Evolutionary conservation across 2,888 invertebrate species (phyloP).

Genomic region (Cremastinae sp.): DNA sequence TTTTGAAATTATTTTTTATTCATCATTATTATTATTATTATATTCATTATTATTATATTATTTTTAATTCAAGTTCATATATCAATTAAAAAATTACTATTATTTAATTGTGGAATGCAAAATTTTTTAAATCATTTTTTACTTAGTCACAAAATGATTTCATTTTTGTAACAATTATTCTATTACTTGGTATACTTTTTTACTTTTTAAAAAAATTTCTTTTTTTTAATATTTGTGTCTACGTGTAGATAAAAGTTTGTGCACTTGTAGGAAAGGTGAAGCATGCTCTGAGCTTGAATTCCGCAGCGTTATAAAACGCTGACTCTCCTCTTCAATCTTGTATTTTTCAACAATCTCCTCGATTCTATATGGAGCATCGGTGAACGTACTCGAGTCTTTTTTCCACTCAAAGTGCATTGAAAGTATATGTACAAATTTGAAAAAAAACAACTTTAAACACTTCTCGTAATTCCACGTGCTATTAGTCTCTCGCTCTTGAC

Average conservation of each 20-base stretch:
- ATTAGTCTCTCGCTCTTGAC: constrained; percentile 15
- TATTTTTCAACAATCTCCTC: constrained; percentile 42
- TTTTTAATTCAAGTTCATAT: no score
- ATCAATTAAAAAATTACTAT: no score
- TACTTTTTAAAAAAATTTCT: no score
- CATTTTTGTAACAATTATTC: no score
- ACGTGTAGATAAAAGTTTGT: neutral
- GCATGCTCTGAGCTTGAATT: constrained; percentile 7
- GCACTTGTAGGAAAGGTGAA: constrained; percentile 26
- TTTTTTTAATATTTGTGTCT: neutral
- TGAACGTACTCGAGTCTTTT: constrained; percentile 30
- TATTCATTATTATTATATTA: no score
- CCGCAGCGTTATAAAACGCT: constrained; percentile 36
- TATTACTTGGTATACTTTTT: no score
- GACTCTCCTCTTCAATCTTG: constrained; percentile 26
- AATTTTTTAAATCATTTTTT: no score
- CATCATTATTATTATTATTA: no score
- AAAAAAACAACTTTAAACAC: constrained; percentile 43
- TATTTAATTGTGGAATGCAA: no score
- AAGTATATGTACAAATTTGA: constrained; percentile 4
- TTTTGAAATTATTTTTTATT: no score
- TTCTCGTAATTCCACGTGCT: constrained; percentile 34
- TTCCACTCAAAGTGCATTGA: constrained; percentile 9
- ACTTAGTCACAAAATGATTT: no score
- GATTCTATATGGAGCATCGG: constrained; percentile 22